Percentiles rank a stretch among this genome's conserved stretches.
Conservation (phyloP, 37 sponge, comb jelly and placozoan genomes). For the Petrosia ficiformis region DNA sequence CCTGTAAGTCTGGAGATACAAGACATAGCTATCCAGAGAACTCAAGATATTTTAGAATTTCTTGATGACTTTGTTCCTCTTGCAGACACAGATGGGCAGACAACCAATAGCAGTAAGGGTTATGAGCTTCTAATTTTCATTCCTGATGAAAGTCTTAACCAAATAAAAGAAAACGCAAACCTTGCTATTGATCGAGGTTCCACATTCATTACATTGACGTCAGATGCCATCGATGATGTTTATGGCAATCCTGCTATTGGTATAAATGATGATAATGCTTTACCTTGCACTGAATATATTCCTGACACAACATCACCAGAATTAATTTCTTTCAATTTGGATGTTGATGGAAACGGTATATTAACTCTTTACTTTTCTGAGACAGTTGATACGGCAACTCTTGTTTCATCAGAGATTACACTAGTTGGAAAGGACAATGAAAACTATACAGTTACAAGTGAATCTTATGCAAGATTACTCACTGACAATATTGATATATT, state of each 20-base stretch:
- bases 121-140: slow-evolving; percentile 44
- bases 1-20: slow-evolving; percentile 17
- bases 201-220: slow-evolving; percentile 44
- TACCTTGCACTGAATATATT: slow-evolving; percentile 32
- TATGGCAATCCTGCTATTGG: slow-evolving; percentile 31
- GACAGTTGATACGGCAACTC: slow-evolving; percentile 41
- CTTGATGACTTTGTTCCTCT: slow-evolving; percentile 12
- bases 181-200: slow-evolving; percentile 45
- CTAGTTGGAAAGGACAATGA: slow-evolving; percentile 49
- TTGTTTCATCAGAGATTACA: slow-evolving; percentile 44
- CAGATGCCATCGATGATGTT: slow-evolving; percentile 53
- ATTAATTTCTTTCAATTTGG: slow-evolving; percentile 42
- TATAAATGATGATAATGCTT: slow-evolving; percentile 34
- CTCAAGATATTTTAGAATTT: slow-evolving; percentile 10
- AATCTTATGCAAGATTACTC: slow-evolving; percentile 2
- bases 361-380: slow-evolving; percentile 74
- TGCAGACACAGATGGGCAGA: background rate
- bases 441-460: slow-evolving; percentile 29
- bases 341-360: slow-evolving; percentile 57
- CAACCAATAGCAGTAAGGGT: slow-evolving; percentile 49
- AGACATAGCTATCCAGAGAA: slow-evolving; percentile 39
- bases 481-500: slow-evolving; percentile 13
- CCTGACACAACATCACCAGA: slow-evolving; percentile 62
- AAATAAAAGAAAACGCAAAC: slow-evolving; percentile 46
- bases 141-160: slow-evolving; percentile 51